Conservation (phyloP, 2,888 invertebrate species). For the Julus scanicus region DNA sequence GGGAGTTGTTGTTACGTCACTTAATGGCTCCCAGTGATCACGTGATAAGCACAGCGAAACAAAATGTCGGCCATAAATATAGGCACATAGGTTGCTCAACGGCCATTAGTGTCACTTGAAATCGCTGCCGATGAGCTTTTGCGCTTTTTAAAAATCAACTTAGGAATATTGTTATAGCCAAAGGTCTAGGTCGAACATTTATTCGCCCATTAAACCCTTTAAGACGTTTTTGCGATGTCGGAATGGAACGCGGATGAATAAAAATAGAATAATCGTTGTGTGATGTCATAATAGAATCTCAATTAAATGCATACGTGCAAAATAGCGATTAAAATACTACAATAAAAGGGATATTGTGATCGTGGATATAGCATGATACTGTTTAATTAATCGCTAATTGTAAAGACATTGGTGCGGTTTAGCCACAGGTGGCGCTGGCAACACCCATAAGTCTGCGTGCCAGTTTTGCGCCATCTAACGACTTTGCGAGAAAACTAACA, state of each 20-base stretch:
- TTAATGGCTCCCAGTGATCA: conserved; percentile 36
- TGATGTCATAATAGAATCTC: neutral
- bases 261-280: neutral
- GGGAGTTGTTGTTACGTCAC: neutral
- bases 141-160: conserved; percentile 20
- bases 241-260: neutral
- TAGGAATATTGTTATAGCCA: conserved; percentile 21
- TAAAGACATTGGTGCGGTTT: neutral
- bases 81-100: neutral
- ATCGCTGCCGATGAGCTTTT: conserved; percentile 30
- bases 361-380: neutral
- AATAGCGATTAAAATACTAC: neutral
- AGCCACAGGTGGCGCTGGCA: neutral
- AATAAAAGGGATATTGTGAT: neutral
- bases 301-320: neutral
- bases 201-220: conserved; percentile 20
- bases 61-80: conserved; percentile 41
- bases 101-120: conserved; percentile 30
- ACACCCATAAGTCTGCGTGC: neutral
- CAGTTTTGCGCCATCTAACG: too few relatives aligned
- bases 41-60: conserved; percentile 23
- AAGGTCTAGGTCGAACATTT: conserved; percentile 36
- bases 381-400: neutral
- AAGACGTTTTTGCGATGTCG: neutral
- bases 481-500: too few relatives aligned